A percentile compares a stretch with the other conserved stretches of the same genome.
phyloP scores from a whole-genome alignment of 2,888 invertebrate species.

The Luperina testacea region DNA sequence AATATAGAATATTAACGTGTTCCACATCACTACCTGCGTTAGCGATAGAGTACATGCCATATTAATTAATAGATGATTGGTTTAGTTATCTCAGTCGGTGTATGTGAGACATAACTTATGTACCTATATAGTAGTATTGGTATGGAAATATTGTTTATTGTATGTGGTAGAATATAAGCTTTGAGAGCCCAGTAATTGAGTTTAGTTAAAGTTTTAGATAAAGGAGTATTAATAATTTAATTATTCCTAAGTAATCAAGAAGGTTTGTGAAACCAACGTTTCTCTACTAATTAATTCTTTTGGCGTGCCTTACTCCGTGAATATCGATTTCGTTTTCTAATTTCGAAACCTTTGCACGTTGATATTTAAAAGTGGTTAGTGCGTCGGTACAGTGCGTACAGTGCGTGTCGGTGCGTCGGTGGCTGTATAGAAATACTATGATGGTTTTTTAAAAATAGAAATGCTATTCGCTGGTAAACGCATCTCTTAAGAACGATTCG shows the following conservation, averaged over 20 bases:
- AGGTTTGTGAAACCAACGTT: not conserved
- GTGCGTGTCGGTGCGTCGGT: no score
- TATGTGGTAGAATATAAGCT: slow-evolving; percentile 36
- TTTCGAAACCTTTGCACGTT: slow-evolving; percentile 40
- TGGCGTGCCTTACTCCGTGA: slow-evolving; percentile 17
- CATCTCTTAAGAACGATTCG: not conserved
- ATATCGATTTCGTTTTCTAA: slow-evolving; percentile 4
- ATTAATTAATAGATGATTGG: slow-evolving; percentile 82
- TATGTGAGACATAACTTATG: slow-evolving; percentile 53
- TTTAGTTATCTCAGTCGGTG: slow-evolving; percentile 70
- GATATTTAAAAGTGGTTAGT: slow-evolving; percentile 14
- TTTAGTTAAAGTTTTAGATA: slow-evolving; percentile 54
- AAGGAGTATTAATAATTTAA: slow-evolving; percentile 48
- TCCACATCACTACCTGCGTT: slow-evolving; percentile 53
- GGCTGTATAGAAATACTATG: not conserved
- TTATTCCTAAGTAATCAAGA: slow-evolving; percentile 32
- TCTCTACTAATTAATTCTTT: slow-evolving; percentile 41
- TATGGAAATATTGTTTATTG: no score
- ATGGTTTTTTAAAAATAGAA: not conserved
- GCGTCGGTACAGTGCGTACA: no score
- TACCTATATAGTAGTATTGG: no score
- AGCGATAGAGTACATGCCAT: slow-evolving; percentile 64
- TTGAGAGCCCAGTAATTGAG: slow-evolving; percentile 47
- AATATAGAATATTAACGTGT: slow-evolving; percentile 44
- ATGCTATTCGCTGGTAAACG: not conserved